Base-by-base conservation (phyloP, 2,113 vertebrate genomes). In the Caretta caretta region DNA sequence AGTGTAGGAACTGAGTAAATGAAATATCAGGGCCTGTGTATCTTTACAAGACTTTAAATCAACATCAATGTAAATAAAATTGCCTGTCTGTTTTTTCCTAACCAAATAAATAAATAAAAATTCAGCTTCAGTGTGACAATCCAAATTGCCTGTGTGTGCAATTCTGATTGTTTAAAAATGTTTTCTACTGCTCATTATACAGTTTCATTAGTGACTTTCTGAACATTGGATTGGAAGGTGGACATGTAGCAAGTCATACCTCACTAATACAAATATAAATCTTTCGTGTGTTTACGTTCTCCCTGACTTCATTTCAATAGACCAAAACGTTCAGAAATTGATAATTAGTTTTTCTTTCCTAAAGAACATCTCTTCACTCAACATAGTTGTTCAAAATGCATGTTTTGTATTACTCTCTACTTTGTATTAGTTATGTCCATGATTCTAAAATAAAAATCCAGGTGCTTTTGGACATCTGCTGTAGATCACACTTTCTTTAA, bases 191-290 rank as follows among this genome's bases (percentile, higher is more conserved):
- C 83, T 87, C 54, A 72, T 79, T 59, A 54, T 13, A 8, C 83
- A 49, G 17, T 24, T 86, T 94, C 84, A 90, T 93, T 87, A 83
- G 83, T 93, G 27, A 86, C n/a, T 90, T 93, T 95, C 38, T 92
- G 81, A 92, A 83, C 81, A 90, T 72, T 83, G 93, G 93, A 35
- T 72, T 62, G 59, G 57, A 31, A 31, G 59, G 85, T 80, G 53
- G 54, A 85, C 82, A 56, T 91, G 65, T 90, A 91, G 85, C 72
- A 93, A 94, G 84, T 93, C 92, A 94, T 51, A 93, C 88, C 93
- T 96, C 93, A 93, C 92, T 97, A 94, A 79, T 35, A 85, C 53
- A 56, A 83, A 89, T 88, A 35, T 83, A 93, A 94, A 92, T 80
- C 90, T 92, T 94, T 69, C 69, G 48, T 95, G 84, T 72, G 4